Base-by-base conservation (phyloP, 2,113 vertebrate genomes). In the Cyprinodon tularosa region DNA sequence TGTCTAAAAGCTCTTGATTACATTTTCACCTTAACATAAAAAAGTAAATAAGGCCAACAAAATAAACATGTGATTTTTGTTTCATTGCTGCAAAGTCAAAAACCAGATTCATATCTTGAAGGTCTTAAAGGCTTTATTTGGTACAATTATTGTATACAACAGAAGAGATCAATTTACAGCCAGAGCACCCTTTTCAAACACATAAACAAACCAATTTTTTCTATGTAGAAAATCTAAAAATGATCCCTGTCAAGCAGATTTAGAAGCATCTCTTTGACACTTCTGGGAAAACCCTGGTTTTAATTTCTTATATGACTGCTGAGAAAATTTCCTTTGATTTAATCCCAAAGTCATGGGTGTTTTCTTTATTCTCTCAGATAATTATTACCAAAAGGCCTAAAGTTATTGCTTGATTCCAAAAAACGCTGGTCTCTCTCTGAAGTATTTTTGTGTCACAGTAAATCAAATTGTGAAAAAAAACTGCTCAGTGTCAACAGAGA, bases 361-460 rank as follows among this genome's bases (percentile, higher is more conserved):
- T 77, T 77, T 81, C 78, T 78, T 86, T 86, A 84, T 86, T 75
- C 44, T 74, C 36, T 44, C 74, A 83, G 86, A 93, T 93, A 93
- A 93, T 94, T 93, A 93, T 91, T 92, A 88, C 91, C 88, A 94
- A 94, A 92, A 92, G 92, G 68, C 67, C 69, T 78, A 81, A 80
- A 88, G 84, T 92, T 90, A 89, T 89, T 92, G 91, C 86, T 76
- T 78, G 57, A 80, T 77, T 88, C 57, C 53, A 81, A 84, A 81
- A 64, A 84, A 81, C 48, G 66, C 53, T 78, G 70, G 22, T 86
- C 68, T 79, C 66, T 79, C 86, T 89, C 85, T 89, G 90, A 92
- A 89, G 88, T 90, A 84, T 84, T 73, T 83, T 77, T 82, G 84
- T 90, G 89, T 89, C 90, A 85, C 85, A 82, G 77, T 87, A 71